A percentile compares a stretch with the other conserved stretches of the same genome.
Evolutionary conservation across 2,888 invertebrate species (phyloP).

Genomic region (Tineola bisselliella): DNA sequence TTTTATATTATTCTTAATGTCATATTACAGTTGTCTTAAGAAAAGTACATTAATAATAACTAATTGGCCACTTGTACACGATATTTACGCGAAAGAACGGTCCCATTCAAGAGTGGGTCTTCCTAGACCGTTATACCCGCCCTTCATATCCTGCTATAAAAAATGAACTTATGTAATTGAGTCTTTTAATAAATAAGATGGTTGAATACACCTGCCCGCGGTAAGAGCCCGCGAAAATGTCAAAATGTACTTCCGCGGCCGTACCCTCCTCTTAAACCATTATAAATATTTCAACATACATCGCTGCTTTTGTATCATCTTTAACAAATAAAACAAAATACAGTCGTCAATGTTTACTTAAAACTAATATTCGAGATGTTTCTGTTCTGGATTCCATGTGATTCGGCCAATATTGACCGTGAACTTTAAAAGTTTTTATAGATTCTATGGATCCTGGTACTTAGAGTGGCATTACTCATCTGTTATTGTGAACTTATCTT

Average conservation of each 20-base stretch:
- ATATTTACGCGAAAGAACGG: neutral
- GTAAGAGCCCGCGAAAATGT: conserved; percentile 40
- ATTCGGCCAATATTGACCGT: conserved; percentile 30
- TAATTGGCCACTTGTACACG: neutral
- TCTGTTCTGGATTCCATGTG: neutral
- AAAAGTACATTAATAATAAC: neutral
- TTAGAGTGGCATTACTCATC: conserved; percentile 32
- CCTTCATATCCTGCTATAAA: conserved; percentile 1
- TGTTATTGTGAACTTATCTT: conserved; percentile 12
- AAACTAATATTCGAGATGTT: neutral
- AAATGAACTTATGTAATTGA: conserved; percentile 16
- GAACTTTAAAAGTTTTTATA: conserved; percentile 56
- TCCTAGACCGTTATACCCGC: conserved; percentile 8
- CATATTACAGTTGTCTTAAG: neutral
- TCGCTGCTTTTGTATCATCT: neutral
- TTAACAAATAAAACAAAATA: neutral
- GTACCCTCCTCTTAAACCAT: neutral
- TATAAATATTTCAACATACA: neutral
- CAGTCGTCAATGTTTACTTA: neutral
- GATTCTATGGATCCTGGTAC: conserved; percentile 42
- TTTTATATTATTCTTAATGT: neutral
- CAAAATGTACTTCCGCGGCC: conserved; percentile 42
- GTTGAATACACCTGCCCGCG: conserved; percentile 42
- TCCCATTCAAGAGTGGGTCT: conserved; percentile 7
- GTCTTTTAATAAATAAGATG: conserved; percentile 14